Evolutionary conservation across 2,113 vertebrate genomes (phyloP), one percentile per base, ranked within the genome.

Genomic region (Sander vitreus): DNA sequence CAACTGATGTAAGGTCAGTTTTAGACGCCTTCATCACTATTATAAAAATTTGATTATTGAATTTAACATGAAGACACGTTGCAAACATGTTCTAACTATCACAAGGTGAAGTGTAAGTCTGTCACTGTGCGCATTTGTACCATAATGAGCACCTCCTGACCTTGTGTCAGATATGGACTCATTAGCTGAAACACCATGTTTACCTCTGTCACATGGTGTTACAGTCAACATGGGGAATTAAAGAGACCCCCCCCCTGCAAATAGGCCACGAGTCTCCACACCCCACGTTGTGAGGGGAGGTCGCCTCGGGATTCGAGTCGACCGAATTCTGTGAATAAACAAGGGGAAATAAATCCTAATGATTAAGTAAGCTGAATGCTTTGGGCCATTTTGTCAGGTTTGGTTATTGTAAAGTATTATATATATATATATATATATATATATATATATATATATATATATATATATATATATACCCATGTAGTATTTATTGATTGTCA

Each of bases 201-300:
- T 91, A 84, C 85, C 47, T 86, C 87, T 91, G 93, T 94, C 93
- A 89, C 81, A 89, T 85, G 75, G 47, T 47, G 76, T 92, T 88
- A 84, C 10, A 53, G 65, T 92, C 90, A 90, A 70, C 45, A 62
- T 7, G 39, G 65, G 21, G 51, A 81, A 64, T 82, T 79, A 68
- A 58, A 72, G 27, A n/a, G 63, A 57, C 11, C 30, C 57, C 62
- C n/a, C 23, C 15, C 19, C 14, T 57, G 16, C 30, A 73, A 19
- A 66, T 6, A 75, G 75, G 70, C 21, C 23, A 74, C 53, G 59
- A 45, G 55, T 74, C 19, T 70, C 73, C 19, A 16, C 57, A 68
- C 77, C 72, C 27, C 64, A 27, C 1, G 1, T 54, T 69, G 54
- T 7, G 63, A 19, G 39, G 12, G 21, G 77, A 36, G 43, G 70